Conservation (phyloP, 2,113 vertebrate species). For the Suricata suricatta region DNA sequence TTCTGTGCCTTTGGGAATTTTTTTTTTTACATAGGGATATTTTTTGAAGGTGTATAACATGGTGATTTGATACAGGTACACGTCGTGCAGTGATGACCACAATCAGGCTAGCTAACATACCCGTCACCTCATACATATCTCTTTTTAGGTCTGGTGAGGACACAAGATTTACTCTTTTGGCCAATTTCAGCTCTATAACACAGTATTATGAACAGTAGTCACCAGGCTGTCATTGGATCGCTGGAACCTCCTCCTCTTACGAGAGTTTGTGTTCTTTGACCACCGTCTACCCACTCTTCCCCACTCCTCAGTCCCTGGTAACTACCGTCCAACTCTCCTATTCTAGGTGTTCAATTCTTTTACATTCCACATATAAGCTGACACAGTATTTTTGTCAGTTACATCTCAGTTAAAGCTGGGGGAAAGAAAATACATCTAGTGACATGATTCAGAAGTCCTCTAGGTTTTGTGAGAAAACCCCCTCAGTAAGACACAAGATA, state of each 20-base stretch:
- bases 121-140: neutral
- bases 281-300: too few species aligned
- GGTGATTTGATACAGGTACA: neutral
- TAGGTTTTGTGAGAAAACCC: neutral
- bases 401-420: neutral
- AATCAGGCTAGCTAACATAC: neutral
- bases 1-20: neutral
- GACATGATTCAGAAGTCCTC: neutral
- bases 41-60: neutral
- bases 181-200: neutral
- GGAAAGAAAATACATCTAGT: neutral
- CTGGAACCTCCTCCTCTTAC: neutral
- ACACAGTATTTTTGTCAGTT: neutral
- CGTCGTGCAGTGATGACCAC: neutral
- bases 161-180: neutral
- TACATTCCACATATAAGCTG: neutral
- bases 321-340: neutral
- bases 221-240: neutral
- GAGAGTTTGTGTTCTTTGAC: neutral
- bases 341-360: neutral
- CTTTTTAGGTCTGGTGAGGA: neutral
- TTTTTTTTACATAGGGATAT: neutral
- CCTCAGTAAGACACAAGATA: neutral
- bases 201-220: neutral
- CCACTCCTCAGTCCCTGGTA: rapidly evolving